Percentiles rank a stretch among this genome's conserved stretches.
These are phyloP conservation scores for Tamandua tetradactyla DNA, from an alignment of 2,797 vertebrate genomes.

Conservation along the genomic window DNA sequence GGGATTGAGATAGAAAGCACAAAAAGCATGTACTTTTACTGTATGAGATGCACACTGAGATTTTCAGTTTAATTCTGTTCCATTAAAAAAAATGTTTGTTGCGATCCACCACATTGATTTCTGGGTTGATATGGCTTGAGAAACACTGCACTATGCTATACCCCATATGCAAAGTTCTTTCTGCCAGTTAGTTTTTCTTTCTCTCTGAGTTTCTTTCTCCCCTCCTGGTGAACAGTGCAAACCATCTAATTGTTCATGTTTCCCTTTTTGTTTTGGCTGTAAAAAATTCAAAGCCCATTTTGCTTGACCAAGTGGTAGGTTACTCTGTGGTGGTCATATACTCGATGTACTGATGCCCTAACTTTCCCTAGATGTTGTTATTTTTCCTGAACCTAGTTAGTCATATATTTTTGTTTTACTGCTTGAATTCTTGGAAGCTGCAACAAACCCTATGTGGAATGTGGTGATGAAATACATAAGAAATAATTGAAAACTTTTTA, in stretches of 20 bases:
- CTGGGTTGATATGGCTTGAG: constrained; percentile 13
- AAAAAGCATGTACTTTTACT: constrained; percentile 30
- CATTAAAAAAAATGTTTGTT: neutral
- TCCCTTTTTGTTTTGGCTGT: constrained; percentile 36
- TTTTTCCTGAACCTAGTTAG: constrained; percentile 23
- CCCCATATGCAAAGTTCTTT: neutral
- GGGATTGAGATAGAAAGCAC: constrained; percentile 14
- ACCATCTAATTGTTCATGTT: neutral
- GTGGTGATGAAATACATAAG: constrained; percentile 7
- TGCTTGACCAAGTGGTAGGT: neutral
- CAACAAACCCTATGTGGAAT: constrained; percentile 19
- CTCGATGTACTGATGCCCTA: neutral
- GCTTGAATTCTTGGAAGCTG: neutral
- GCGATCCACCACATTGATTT: neutral
- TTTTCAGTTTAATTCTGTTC: constrained; percentile 31
- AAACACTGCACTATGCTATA: constrained; percentile 15
- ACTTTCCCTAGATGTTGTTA: neutral
- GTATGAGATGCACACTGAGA: neutral
- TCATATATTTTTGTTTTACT: constrained; percentile 57
- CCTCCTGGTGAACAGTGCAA: neutral
- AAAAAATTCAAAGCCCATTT: constrained; percentile 31
- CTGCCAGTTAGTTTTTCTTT: constrained; percentile 36
- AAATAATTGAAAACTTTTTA: constrained; percentile 34
- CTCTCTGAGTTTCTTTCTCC: neutral
- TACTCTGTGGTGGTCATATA: neutral